Conservation (phyloP, 2,888 invertebrate genomes). For the Noctua janthina region DNA sequence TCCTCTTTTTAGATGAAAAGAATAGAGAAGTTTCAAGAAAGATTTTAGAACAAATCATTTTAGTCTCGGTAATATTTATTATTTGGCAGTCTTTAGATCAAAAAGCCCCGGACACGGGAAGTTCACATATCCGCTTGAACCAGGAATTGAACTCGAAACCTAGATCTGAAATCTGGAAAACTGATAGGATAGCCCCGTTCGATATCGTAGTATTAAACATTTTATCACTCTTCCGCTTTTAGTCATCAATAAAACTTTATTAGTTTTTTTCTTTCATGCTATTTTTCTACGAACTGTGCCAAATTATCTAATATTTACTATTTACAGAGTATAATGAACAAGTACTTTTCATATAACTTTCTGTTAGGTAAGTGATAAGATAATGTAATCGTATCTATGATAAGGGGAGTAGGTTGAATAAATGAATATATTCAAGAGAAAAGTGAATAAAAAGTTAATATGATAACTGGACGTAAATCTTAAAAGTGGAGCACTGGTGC, state of each 20-base stretch:
- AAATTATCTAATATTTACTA: constrained; percentile 64
- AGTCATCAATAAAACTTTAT: constrained; percentile 35
- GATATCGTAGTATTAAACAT: constrained; percentile 33
- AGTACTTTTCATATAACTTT: constrained; percentile 62
- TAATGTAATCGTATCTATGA: constrained; percentile 58
- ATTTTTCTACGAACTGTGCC: constrained; percentile 53
- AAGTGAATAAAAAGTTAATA: constrained; percentile 31
- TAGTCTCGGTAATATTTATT: constrained; percentile 6
- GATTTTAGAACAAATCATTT: neutral
- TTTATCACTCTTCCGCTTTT: constrained; percentile 46
- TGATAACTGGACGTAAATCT: constrained; percentile 32
- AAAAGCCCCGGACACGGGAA: constrained; percentile 25
- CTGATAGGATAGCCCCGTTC: constrained; percentile 50
- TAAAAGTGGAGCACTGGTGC: constrained; percentile 23
- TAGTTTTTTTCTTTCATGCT: constrained; percentile 19
- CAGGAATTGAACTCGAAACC: constrained; percentile 61
- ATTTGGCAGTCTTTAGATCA: constrained; percentile 44
- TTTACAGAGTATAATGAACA: constrained; percentile 53
- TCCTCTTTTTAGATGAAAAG: neutral
- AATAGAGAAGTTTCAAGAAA: neutral
- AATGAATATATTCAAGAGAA: constrained; percentile 47
- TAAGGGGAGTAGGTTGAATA: constrained; percentile 56
- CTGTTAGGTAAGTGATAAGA: constrained; percentile 66
- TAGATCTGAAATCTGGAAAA: constrained; percentile 45
- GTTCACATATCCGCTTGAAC: constrained; percentile 57